Evolutionary conservation across 2,888 invertebrate species (phyloP), one percentile per base, ranked within the genome.

Genomic region (Stenotaenia linearis): DNA sequence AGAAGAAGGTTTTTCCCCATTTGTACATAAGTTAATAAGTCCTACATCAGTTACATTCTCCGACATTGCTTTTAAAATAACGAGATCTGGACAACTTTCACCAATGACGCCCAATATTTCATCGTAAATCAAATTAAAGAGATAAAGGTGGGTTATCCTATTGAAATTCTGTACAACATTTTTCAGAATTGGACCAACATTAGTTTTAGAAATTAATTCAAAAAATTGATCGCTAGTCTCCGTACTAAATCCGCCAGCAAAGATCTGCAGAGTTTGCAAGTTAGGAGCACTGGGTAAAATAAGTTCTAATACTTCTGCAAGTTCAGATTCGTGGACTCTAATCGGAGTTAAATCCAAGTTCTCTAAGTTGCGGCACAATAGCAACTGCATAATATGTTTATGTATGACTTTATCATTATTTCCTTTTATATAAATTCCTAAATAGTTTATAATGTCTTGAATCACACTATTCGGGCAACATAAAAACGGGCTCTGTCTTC

Each of bases 311-410:
- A 78, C 69, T 1, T 78, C 69, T 15, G 78, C 61, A 15, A 78
- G 30, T 23, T 78, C 78, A 10, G 6, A n/a, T 32, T 78, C 78
- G 32, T 78, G n/a, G 23, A 78, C 32, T 9, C 69, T 15, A n/a
- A 78, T 30, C 15, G 78, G 35, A 0, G 69, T 61, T 25, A 78
- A 69, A 32, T 78, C 78, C 5, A 78, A 23, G 21, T 69, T 25
- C 1, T 69, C 78, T 2, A 78, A 12, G 21, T 2, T 4, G 32
- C 78, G 78, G 69, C 69, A 78, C n/a, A 78, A 32, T 5, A 78
- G 30, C 69, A 78, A 5, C 7, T 45, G 78, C 10, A 78, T 23
- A 5, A 78, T 32, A 30, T 78, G 30, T 78, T 78, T 78, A 30
- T 35, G 61, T 12, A 78, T 35, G n/a, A 25, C 21, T 15, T 40